Base-by-base conservation (phyloP, 2,888 invertebrate species). In the Prostheceraeus crozeri region DNA sequence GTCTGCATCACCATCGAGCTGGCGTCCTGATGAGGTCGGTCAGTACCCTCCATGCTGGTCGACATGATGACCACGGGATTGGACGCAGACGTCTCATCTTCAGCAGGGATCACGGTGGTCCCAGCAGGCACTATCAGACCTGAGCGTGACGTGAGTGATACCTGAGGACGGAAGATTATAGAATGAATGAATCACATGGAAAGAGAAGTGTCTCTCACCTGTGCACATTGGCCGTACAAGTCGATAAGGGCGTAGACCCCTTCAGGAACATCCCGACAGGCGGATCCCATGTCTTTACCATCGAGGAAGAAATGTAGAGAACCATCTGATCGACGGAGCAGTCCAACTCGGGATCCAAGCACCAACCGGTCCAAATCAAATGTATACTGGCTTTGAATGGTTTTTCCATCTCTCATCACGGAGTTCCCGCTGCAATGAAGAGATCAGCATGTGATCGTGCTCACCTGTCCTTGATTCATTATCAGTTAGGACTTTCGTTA, bases 201-300 rank as follows among this genome's bases (percentile, higher is more conserved):
- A n/a, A n/a, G n/a, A n/a, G n/a, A n/a, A n/a, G n/a, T n/a, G n/a
- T n/a, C n/a, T n/a, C n/a, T n/a, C 16, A 89, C 90, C 81, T 91
- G 89, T 1, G 89, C 87, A 76, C 93, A 93, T 72, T 89, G 89
- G 0, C 91, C 91, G 71, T 90, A 91, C 55, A 93, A 80, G 79
- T 93, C 91, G 53, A 93, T 84, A n/a, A 93, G 89, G 1, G 89
- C 90, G 78, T 87, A 93, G 57, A 91, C 83, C 74, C 84, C 86
- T 77, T 68, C 61, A 0, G 74, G 70, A 19, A 74, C 65, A 60
- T 71, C 71, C 6, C 67, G 64, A 58, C 72, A 71, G 23, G 74
- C 75, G 10, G 69, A 67, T 1, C 75, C 75, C 65, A 69, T 69
- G 60, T 75, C 75, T 27, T 66, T 63, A 1, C 73, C 75, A 62